phyloP scores from a whole-genome alignment of 2,797 vertebrate species.

The Erpetoichthys calabaricus region DNA sequence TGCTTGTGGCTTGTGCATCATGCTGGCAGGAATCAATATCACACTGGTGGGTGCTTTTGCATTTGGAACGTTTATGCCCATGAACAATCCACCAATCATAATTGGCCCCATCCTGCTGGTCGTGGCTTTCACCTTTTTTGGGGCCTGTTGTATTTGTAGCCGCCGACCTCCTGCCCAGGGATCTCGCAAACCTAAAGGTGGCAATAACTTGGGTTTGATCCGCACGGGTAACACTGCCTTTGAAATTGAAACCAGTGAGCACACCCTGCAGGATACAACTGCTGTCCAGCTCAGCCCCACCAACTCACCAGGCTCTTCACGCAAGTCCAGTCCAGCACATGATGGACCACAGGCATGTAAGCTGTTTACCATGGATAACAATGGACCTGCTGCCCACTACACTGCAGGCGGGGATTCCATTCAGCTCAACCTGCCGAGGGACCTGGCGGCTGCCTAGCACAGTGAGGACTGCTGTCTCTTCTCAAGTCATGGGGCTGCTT shows the following conservation, averaged over 20 bases:
- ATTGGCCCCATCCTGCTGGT: slow-evolving; percentile 70
- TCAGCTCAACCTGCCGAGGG: slow-evolving; percentile 47
- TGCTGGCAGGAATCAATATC: slow-evolving; percentile 93
- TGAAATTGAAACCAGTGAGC: slow-evolving; percentile 84
- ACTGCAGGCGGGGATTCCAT: slow-evolving; percentile 25
- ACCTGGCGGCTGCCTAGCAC: slow-evolving; percentile 21
- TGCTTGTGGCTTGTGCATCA: slow-evolving; percentile 85
- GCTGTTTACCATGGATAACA: slow-evolving; percentile 37
- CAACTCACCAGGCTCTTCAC: slow-evolving; percentile 63
- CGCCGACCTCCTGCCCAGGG: slow-evolving; percentile 40
- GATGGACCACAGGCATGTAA: slow-evolving; percentile 37
- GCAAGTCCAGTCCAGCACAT: slow-evolving; percentile 48
- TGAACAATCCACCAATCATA: slow-evolving; percentile 71
- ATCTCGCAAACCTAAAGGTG: slow-evolving; percentile 34
- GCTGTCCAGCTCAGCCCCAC: slow-evolving; percentile 79
- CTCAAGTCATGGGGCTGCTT: too few species aligned
- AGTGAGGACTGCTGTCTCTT: too few species aligned
- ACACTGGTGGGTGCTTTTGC: slow-evolving; percentile 84
- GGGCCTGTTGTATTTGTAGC: slow-evolving; percentile 78
- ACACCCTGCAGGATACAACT: slow-evolving; percentile 81
- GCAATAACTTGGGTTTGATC: slow-evolving; percentile 53
- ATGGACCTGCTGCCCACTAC: slow-evolving; percentile 30
- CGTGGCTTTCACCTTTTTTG: slow-evolving; percentile 70
- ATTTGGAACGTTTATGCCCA: slow-evolving; percentile 62
- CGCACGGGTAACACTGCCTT: slow-evolving; percentile 55